Evolutionary conservation across 2,113 vertebrate genomes (phyloP).

Genomic region (Toxostoma redivivum): DNA sequence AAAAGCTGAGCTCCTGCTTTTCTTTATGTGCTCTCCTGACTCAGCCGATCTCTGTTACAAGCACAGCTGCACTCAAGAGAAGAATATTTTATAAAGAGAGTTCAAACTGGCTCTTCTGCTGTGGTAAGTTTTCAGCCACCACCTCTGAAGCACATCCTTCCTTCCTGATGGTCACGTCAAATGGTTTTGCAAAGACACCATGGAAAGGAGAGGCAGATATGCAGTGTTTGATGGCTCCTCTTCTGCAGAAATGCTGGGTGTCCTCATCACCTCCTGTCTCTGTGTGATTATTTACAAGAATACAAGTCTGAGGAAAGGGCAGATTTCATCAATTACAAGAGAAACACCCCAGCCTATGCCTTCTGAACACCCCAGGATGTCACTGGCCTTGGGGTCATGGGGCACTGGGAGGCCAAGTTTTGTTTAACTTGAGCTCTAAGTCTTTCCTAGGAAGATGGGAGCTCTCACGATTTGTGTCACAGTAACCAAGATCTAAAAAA

Average conservation of each 20-base stretch:
- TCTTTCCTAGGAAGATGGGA: not conserved
- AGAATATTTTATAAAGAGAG: not conserved
- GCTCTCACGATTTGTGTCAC: not conserved
- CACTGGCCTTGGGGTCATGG: not conserved
- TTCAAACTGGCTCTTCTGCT: conserved; percentile 5
- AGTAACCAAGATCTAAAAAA: conserved; percentile 11
- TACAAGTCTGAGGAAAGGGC: not conserved
- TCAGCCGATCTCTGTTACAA: conserved; percentile 8
- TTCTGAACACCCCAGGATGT: not conserved
- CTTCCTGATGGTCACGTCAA: not conserved
- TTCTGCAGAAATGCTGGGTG: not conserved
- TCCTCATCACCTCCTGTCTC: not conserved
- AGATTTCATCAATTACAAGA: not conserved
- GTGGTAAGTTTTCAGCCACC: not conserved
- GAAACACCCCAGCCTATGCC: not conserved
- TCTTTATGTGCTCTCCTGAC: conserved; percentile 30
- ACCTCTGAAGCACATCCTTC: not conserved
- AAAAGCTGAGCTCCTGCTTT: conserved; percentile 39
- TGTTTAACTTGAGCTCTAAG: not conserved
- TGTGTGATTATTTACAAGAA: not conserved
- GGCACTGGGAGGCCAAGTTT: not conserved
- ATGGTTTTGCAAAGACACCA: not conserved
- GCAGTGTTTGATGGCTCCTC: fast-evolving
- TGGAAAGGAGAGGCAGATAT: not conserved
- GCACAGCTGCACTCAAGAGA: conserved; percentile 9